Evolutionary conservation across 2,888 invertebrate species (phyloP).

Genomic region (Enoplolaimus lenunculus): DNA sequence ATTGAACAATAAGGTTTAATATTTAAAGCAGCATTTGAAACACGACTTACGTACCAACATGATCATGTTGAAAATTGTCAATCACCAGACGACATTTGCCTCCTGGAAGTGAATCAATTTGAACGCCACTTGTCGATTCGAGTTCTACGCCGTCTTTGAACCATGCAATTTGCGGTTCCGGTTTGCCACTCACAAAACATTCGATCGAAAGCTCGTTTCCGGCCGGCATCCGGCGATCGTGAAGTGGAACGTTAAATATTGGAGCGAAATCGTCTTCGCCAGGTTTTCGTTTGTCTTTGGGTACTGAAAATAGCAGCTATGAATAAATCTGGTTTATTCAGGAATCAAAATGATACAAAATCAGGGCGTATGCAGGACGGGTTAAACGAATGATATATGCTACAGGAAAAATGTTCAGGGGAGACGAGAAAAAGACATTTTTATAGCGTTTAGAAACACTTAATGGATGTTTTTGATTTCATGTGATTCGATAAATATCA

Average conservation of each 20-base stretch:
- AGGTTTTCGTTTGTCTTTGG: conserved; percentile 24
- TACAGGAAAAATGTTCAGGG: too few species aligned
- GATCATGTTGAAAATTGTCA: conserved; percentile 25
- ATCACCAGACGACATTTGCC: conserved; percentile 36
- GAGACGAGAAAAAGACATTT: too few species aligned
- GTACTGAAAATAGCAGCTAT: conserved; percentile 14
- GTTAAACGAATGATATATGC: too few species aligned
- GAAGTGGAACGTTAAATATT: conserved; percentile 62
- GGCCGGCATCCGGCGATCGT: conserved; percentile 46
- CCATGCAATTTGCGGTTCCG: conserved; percentile 25
- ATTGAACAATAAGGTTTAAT: too few species aligned
- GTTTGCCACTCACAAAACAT: conserved; percentile 40
- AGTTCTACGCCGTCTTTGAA: conserved; percentile 54
- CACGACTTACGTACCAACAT: conserved; percentile 14
- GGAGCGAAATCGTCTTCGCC: conserved; percentile 49
- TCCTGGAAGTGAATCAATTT: conserved; percentile 34
- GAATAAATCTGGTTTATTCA: too few species aligned
- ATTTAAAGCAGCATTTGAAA: too few species aligned
- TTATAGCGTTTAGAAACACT: too few species aligned
- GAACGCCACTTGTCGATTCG: conserved; percentile 27
- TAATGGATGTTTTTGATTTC: too few species aligned
- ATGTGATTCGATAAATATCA: too few species aligned
- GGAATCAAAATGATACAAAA: too few species aligned
- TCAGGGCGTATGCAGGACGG: too few species aligned
- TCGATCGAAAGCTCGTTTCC: conserved; percentile 35